Percentiles rank a stretch among this genome's conserved stretches.
Conservation (phyloP, 2,888 invertebrate genomes). For the Epistrophella euchroma region DNA sequence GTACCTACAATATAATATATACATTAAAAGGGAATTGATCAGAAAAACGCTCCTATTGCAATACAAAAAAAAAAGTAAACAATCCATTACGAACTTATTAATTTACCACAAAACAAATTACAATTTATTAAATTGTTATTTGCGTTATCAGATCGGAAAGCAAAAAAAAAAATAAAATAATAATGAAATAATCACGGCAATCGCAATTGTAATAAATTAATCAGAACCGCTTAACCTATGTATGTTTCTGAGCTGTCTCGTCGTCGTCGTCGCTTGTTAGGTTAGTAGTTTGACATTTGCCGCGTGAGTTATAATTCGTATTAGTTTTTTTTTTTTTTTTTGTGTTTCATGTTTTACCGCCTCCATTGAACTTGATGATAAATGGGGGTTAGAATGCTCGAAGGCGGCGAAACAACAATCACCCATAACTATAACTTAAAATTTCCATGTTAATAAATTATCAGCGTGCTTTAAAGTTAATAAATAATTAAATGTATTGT, state of each 20-base stretch:
- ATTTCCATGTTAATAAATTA: slow-evolving; percentile 72
- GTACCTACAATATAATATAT: too few species aligned
- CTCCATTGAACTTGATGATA: slow-evolving; percentile 45
- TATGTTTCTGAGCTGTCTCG: slow-evolving; percentile 30
- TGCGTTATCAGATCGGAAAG: slow-evolving; percentile 64
- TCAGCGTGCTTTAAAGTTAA: slow-evolving; percentile 59
- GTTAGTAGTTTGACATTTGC: slow-evolving; percentile 62
- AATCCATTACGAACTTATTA: slow-evolving; percentile 52
- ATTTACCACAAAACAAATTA: slow-evolving; percentile 69
- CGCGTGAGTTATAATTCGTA: slow-evolving; percentile 32
- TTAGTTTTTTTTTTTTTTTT: slow-evolving; percentile 16
- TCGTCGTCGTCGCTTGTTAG: slow-evolving; percentile 36
- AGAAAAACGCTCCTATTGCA: background rate
- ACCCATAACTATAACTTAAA: slow-evolving; percentile 48
- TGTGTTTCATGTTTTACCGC: slow-evolving; percentile 38
- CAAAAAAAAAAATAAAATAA: slow-evolving; percentile 8
- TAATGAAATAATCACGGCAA: slow-evolving; percentile 68
- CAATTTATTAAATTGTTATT: slow-evolving; percentile 69
- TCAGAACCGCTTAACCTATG: slow-evolving; percentile 72
- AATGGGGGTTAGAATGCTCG: slow-evolving; percentile 22
- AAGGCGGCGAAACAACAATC: slow-evolving; percentile 27
- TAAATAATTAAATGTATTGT: slow-evolving; percentile 64
- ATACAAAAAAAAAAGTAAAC: slow-evolving; percentile 37
- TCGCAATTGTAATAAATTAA: slow-evolving; percentile 70
- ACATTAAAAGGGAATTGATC: background rate